Conservation (phyloP, 2,797 vertebrate genomes). For the Neomorphus geoffroyi region DNA sequence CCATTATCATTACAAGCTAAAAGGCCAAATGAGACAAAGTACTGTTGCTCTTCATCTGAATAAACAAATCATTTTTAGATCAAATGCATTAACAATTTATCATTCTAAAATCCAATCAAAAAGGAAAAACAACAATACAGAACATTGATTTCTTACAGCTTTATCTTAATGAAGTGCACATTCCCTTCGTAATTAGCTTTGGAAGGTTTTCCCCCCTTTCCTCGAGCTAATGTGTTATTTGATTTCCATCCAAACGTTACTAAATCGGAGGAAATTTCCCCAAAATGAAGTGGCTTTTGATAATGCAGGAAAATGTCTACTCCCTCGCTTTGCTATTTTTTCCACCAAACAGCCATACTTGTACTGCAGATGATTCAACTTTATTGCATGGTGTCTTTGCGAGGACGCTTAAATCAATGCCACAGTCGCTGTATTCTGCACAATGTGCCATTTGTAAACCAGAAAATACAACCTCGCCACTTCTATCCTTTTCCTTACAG, state of each 20-base stretch:
- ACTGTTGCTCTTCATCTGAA: constrained; percentile 65
- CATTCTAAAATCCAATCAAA: constrained; percentile 59
- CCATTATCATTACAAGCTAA: constrained; percentile 54
- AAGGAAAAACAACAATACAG: constrained; percentile 59
- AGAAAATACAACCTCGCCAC: constrained; percentile 36
- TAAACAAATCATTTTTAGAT: constrained; percentile 62
- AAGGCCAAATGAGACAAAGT: constrained; percentile 63
- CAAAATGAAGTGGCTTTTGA: constrained; percentile 48
- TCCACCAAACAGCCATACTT: neutral
- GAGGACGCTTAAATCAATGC: constrained; percentile 62
- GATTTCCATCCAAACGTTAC: constrained; percentile 36
- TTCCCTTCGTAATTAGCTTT: constrained; percentile 73
- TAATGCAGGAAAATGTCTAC: constrained; percentile 12
- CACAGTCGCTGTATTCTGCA: constrained; percentile 28
- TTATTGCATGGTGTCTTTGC: constrained; percentile 48
- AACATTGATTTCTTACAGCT: constrained; percentile 65
- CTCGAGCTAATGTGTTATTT: constrained; percentile 54
- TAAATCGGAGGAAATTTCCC: constrained; percentile 48
- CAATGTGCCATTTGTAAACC: constrained; percentile 60
- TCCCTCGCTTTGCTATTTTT: constrained; percentile 14
- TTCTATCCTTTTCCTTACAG: constrained; percentile 24
- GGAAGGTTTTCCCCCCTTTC: neutral
- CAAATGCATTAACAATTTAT: constrained; percentile 51
- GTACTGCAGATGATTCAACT: constrained; percentile 60
- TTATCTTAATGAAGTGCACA: constrained; percentile 63